phyloP scores from a whole-genome alignment of 2,888 invertebrate genomes.

The Drosophila algonquin region DNA sequence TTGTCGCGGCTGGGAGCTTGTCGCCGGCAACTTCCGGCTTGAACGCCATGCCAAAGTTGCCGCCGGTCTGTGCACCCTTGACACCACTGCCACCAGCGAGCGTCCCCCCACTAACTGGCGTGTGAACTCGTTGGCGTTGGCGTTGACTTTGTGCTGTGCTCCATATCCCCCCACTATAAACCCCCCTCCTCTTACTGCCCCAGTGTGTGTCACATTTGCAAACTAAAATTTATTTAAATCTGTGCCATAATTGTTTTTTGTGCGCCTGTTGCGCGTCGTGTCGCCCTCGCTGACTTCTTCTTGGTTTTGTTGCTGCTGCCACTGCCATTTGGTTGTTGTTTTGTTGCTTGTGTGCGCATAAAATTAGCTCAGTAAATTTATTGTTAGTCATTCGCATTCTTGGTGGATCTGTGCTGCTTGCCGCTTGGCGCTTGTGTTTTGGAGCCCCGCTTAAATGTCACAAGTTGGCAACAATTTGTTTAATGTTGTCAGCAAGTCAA shows the following conservation, averaged over 20 bases:
- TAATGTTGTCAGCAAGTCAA: slow-evolving; percentile 10
- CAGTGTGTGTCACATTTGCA: slow-evolving; percentile 19
- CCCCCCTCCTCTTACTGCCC: background rate
- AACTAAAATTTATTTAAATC: slow-evolving; percentile 74
- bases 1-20: slow-evolving; percentile 24
- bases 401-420: slow-evolving; percentile 14
- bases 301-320: slow-evolving; percentile 6
- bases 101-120: slow-evolving; percentile 42
- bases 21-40: slow-evolving; percentile 63
- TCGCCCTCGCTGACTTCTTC: slow-evolving; percentile 31
- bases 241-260: slow-evolving; percentile 71
- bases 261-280: slow-evolving; percentile 62
- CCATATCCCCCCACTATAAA: slow-evolving; percentile 4
- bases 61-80: slow-evolving; percentile 65
- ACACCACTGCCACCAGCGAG: slow-evolving; percentile 49
- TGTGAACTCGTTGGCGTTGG: slow-evolving; percentile 60
- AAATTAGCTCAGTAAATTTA: slow-evolving; percentile 67
- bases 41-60: slow-evolving; percentile 55
- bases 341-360: slow-evolving; percentile 56
- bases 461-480: slow-evolving; percentile 47
- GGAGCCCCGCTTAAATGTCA: slow-evolving; percentile 50
- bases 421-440: slow-evolving; percentile 2
- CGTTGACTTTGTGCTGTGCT: slow-evolving; percentile 18
- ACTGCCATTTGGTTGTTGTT: slow-evolving; percentile 12
- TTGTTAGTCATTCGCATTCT: slow-evolving; percentile 57